phyloP scores from a whole-genome alignment of 2,888 invertebrate genomes.

The Hemithea aestivaria region DNA sequence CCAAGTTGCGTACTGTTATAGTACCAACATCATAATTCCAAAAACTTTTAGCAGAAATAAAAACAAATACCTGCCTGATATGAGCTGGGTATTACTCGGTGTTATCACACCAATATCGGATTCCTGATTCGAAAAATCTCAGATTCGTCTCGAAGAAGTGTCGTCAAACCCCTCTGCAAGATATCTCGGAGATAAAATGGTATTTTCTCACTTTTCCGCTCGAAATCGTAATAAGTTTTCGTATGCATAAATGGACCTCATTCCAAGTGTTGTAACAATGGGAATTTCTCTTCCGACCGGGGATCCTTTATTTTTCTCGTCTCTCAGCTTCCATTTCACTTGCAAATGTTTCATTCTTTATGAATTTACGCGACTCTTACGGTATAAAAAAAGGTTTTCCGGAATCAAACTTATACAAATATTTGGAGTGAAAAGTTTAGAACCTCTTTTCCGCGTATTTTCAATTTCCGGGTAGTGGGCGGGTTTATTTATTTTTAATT shows the following conservation, averaged over 20 bases:
- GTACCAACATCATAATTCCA: too few species aligned
- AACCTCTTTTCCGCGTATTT: constrained; percentile 27
- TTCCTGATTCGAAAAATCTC: constrained; percentile 10
- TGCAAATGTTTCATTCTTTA: constrained; percentile 71
- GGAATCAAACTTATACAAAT: constrained; percentile 59
- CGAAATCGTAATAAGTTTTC: constrained; percentile 63
- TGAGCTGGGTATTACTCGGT: too few species aligned
- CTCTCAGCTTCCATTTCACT: constrained; percentile 65
- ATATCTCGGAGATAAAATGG: constrained; percentile 35
- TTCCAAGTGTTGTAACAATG: constrained; percentile 62
- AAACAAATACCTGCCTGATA: too few species aligned
- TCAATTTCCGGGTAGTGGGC: constrained; percentile 35
- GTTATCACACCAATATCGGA: constrained; percentile 11
- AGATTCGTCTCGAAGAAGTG: constrained; percentile 12
- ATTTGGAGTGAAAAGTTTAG: constrained; percentile 53
- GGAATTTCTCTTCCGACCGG: constrained; percentile 55
- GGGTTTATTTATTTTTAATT: constrained; percentile 26
- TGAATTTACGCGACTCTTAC: constrained; percentile 58
- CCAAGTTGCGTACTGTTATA: too few species aligned
- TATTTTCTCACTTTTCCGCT: constrained; percentile 43
- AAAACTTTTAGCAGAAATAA: too few species aligned
- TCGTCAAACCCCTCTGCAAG: constrained; percentile 23
- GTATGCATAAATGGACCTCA: constrained; percentile 70
- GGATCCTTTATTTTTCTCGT: constrained; percentile 58
- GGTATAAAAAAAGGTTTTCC: constrained; percentile 48